phyloP scores from a whole-genome alignment of 2,888 invertebrate genomes.

The Orthosia incerta region DNA sequence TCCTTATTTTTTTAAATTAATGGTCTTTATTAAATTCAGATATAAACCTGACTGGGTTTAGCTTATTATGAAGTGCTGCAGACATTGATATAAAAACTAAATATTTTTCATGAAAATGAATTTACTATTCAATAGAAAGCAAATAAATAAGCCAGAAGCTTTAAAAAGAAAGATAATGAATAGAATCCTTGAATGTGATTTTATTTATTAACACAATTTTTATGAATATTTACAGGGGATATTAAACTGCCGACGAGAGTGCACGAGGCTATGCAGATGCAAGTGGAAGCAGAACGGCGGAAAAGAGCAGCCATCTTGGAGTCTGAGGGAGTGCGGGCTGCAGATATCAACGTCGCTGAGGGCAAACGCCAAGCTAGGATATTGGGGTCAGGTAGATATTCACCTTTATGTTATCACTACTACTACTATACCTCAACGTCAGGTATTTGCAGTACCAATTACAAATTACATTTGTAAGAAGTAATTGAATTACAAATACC shows the following conservation, averaged over 20 bases:
- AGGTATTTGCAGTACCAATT: no score
- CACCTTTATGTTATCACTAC: neutral
- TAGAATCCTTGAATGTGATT: neutral
- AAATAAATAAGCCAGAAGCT: no score
- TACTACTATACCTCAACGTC: no score
- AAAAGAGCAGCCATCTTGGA: slow-evolving; percentile 99
- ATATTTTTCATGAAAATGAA: no score
- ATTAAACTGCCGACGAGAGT: slow-evolving; percentile 97
- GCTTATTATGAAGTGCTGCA: no score
- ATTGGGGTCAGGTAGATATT: slow-evolving; percentile 94
- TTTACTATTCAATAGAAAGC: no score
- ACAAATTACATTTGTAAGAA: neutral
- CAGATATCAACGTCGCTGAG: slow-evolving; percentile 99
- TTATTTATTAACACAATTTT: neutral
- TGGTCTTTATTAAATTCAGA: no score
- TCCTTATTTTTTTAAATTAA: no score
- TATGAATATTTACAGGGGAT: slow-evolving; percentile 92
- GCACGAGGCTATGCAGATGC: slow-evolving; percentile 99
- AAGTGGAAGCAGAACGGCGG: slow-evolving; percentile 99
- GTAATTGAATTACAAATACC: slow-evolving; percentile 3
- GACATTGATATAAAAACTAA: no score
- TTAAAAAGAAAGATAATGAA: no score
- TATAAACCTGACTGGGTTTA: no score
- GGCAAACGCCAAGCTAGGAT: slow-evolving; percentile 98
- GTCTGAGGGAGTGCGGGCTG: slow-evolving; percentile 97